Percentiles rank a stretch among this genome's conserved stretches.
Evolutionary conservation across 2,888 invertebrate genomes (phyloP).

Genomic region (Cheilosia vernalis): DNA sequence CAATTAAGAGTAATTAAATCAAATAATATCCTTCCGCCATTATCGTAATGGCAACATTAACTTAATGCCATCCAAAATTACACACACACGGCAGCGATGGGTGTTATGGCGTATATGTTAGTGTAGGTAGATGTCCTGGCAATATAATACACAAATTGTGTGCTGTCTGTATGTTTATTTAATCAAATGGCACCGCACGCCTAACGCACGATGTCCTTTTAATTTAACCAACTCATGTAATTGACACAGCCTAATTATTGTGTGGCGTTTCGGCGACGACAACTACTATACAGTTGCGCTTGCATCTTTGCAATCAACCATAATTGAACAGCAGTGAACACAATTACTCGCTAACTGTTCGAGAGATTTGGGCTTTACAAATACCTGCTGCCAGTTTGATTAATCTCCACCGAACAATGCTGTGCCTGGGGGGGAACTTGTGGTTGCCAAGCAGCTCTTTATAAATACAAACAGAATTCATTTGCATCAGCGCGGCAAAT

Average conservation of each 20-base stretch:
- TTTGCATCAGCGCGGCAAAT: no score
- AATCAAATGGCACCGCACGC: constrained; percentile 40
- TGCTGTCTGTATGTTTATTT: constrained; percentile 30
- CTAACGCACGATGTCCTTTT: constrained; percentile 49
- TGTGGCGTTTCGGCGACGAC: constrained; percentile 3
- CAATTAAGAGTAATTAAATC: constrained; percentile 56
- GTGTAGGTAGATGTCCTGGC: constrained; percentile 1
- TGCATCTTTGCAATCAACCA: constrained; percentile 2
- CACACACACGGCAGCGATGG: constrained; percentile 13
- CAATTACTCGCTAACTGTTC: background rate
- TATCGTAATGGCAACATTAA: constrained; percentile 62
- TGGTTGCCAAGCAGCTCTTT: no score
- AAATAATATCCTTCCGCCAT: constrained; percentile 54
- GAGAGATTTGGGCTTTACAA: background rate
- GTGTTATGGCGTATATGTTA: background rate
- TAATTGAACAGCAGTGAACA: constrained; percentile 13
- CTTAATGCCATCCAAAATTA: constrained; percentile 48
- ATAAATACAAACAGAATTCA: no score
- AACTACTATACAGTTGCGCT: background rate
- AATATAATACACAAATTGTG: background rate
- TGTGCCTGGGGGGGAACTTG: no score
- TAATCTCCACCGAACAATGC: background rate
- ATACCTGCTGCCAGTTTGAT: background rate
- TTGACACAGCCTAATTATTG: constrained; percentile 64
- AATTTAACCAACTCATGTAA: constrained; percentile 63